Conservation (phyloP, 2,113 vertebrate genomes). For the Microcebus griseorufus region DNA sequence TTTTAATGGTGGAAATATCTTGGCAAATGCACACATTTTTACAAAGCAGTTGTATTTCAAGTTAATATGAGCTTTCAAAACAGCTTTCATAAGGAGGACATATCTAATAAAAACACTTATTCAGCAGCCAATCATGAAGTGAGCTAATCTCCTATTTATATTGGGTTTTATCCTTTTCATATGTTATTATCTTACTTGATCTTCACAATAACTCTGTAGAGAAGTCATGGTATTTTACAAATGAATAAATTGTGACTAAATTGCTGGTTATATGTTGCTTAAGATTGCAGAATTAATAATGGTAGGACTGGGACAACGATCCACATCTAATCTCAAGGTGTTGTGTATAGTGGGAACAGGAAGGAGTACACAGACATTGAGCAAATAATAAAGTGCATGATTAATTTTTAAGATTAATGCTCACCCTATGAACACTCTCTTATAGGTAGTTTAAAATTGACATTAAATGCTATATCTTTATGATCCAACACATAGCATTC, state of each 20-base stretch:
- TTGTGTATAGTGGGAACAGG: neutral
- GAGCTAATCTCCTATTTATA: neutral
- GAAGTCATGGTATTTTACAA: neutral
- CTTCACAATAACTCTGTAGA: neutral
- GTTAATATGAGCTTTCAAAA: neutral
- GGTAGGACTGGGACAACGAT: neutral
- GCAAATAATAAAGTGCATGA: neutral
- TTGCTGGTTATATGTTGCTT: neutral
- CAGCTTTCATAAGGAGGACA: neutral
- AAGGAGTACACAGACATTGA: neutral
- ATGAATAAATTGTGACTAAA: constrained; percentile 32
- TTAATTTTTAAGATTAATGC: constrained; percentile 30
- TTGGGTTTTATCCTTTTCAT: constrained; percentile 19
- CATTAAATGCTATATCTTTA: neutral
- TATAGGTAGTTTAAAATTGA: neutral
- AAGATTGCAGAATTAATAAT: neutral
- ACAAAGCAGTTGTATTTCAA: neutral
- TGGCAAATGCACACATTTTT: neutral
- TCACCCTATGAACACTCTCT: neutral
- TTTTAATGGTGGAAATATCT: neutral
- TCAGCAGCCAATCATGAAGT: neutral
- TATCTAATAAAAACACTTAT: neutral
- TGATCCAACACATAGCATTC: neutral
- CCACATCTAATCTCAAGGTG: neutral
- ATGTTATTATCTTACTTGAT: neutral